These are phyloP conservation scores for Leptinotarsa texana DNA, from an alignment of 1,140 invertebrate species.

Conservation along the genomic window DNA sequence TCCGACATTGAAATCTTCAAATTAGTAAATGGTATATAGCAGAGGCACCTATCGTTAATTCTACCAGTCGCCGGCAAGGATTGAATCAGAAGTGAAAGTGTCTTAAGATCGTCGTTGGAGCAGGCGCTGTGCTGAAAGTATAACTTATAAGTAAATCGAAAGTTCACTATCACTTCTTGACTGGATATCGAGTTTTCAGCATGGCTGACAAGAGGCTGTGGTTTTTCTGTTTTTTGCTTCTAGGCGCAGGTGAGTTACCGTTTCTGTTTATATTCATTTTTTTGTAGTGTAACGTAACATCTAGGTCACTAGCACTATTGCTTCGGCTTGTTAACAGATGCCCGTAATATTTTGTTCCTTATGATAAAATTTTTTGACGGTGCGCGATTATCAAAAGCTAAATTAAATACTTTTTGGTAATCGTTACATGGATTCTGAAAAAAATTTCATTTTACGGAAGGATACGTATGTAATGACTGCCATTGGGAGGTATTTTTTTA, in stretches of 20 bases:
- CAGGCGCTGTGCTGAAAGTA: slow-evolving; percentile 51
- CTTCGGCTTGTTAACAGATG: too few relatives aligned
- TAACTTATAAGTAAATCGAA: slow-evolving; percentile 53
- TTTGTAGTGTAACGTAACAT: too few relatives aligned
- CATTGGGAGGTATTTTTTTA: too few relatives aligned
- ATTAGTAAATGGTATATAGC: slow-evolving; percentile 23
- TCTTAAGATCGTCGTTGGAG: slow-evolving; percentile 24
- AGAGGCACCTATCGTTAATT: slow-evolving; percentile 51
- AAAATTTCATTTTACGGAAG: too few relatives aligned
- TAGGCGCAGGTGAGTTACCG: slow-evolving; percentile 49
- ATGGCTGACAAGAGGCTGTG: slow-evolving; percentile 53
- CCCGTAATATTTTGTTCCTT: too few relatives aligned
- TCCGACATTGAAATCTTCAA: neutral
- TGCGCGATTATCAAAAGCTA: too few relatives aligned
- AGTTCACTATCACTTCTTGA: slow-evolving; percentile 53
- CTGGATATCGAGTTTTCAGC: slow-evolving; percentile 53
- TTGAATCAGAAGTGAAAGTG: slow-evolving; percentile 49
- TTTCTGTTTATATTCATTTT: neutral
- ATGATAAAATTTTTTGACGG: too few relatives aligned
- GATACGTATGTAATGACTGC: too few relatives aligned
- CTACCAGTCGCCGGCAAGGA: slow-evolving; percentile 41
- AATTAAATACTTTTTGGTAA: too few relatives aligned
- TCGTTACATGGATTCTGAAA: too few relatives aligned
- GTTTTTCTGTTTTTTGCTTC: slow-evolving; percentile 54
- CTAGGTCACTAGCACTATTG: too few relatives aligned